phyloP scores from a whole-genome alignment of 2,113 vertebrate species.

The Tachuris rubrigastra region DNA sequence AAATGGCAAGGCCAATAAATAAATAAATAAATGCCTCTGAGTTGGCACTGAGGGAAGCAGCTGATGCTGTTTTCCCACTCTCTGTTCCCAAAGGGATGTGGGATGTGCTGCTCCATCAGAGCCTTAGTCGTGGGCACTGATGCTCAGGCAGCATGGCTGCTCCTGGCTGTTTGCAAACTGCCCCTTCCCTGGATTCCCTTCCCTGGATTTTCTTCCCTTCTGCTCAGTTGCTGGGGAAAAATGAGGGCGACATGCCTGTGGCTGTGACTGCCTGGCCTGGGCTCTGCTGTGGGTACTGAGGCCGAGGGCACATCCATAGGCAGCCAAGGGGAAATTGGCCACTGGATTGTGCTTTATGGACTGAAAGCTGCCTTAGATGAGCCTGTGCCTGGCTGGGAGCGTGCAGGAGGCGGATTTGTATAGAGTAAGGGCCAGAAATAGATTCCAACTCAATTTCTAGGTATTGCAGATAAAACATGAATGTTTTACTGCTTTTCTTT shows the following conservation, averaged over 20 bases:
- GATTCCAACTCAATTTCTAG: not conserved
- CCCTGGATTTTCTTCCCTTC: not conserved
- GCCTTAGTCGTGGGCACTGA: not conserved
- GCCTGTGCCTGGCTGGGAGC: not conserved
- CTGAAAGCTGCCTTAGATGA: not conserved
- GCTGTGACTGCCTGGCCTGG: not conserved
- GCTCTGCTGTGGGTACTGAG: not conserved
- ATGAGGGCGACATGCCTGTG: accelerated
- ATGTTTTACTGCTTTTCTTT: not conserved
- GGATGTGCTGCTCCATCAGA: not conserved
- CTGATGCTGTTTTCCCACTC: not conserved
- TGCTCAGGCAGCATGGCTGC: accelerated
- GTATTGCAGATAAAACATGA: not conserved
- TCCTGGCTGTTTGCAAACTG: not conserved
- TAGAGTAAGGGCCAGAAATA: not conserved
- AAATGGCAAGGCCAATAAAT: not conserved
- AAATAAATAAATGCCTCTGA: not conserved
- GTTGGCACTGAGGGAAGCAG: not conserved
- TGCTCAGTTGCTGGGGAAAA: not conserved
- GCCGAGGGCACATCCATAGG: not conserved
- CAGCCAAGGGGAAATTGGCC: not conserved
- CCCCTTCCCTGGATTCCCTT: not conserved
- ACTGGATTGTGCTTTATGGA: not conserved
- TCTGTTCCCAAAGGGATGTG: not conserved
- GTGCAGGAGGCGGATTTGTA: not conserved